phyloP scores from a whole-genome alignment of 2,888 invertebrate genomes.

The Pycnomerus fuliginosus region DNA sequence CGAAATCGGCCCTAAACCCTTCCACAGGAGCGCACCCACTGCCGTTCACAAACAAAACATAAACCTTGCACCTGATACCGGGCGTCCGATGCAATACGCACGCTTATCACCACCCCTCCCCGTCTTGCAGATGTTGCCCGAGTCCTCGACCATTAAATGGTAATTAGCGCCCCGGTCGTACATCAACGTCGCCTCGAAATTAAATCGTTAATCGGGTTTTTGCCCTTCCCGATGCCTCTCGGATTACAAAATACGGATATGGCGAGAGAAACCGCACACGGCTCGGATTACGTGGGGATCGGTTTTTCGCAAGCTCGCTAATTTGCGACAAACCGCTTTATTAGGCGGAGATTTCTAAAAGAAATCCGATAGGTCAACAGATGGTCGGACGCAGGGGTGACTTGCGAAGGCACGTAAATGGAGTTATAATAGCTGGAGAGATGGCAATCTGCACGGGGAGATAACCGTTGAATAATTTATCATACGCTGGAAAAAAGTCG shows the following conservation, averaged over 20 bases:
- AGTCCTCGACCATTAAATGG: slow-evolving; percentile 9
- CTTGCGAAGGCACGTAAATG: no score
- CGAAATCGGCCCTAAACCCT: slow-evolving; percentile 1
- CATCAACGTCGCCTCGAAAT: not conserved
- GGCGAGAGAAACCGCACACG: slow-evolving; percentile 24
- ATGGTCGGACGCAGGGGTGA: no score
- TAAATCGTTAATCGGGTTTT: not conserved
- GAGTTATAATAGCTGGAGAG: no score
- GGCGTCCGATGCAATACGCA: slow-evolving; percentile 32
- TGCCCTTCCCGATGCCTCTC: slow-evolving; percentile 4
- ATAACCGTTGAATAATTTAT: no score
- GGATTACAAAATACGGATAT: slow-evolving; percentile 25
- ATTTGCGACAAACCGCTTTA: slow-evolving; percentile 19
- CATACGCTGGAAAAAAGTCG: no score
- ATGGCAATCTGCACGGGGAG: no score
- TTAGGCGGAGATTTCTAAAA: slow-evolving; percentile 6
- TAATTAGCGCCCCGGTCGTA: slow-evolving; percentile 7
- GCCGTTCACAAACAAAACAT: slow-evolving; percentile 32
- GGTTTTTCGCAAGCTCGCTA: slow-evolving; percentile 23
- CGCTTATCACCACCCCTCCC: slow-evolving; percentile 41
- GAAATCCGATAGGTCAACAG: no score
- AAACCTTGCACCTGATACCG: slow-evolving; percentile 29
- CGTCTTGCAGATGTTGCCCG: slow-evolving; percentile 29
- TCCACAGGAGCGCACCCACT: slow-evolving; percentile 20
- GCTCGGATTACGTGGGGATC: slow-evolving; percentile 25